phyloP scores from a whole-genome alignment of 1,140 invertebrate genomes.

The Chironomus striatipennis region DNA sequence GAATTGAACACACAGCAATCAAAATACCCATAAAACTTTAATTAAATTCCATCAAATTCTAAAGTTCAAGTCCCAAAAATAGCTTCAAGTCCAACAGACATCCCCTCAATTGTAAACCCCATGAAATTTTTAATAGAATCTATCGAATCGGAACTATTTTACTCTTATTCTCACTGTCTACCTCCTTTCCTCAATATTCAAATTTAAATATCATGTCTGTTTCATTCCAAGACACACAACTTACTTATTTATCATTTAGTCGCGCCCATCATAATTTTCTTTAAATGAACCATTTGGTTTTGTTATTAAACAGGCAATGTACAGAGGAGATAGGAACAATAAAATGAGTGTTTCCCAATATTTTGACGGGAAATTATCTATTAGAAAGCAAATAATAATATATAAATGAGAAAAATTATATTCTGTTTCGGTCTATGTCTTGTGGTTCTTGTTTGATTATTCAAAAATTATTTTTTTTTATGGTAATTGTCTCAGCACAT shows the following conservation, averaged over 20 bases:
- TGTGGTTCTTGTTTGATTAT: neutral
- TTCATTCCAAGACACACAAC: too few relatives aligned
- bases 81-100: neutral
- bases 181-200: neutral
- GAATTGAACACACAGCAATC: too few relatives aligned
- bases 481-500: constrained; percentile 9
- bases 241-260: too few relatives aligned
- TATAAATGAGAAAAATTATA: too few relatives aligned
- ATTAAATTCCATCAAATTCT: too few relatives aligned
- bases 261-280: too few relatives aligned
- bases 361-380: neutral
- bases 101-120: neutral
- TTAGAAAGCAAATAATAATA: neutral
- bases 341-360: neutral
- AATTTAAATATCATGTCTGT: neutral
- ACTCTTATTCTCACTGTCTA: neutral
- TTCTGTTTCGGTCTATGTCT: neutral
- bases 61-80: neutral
- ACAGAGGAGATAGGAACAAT: neutral
- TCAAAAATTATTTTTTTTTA: constrained; percentile 22
- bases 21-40: too few relatives aligned
- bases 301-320: neutral
- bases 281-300: neutral
- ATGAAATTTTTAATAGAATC: too few relatives aligned
- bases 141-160: neutral